phyloP scores from a whole-genome alignment of 2,888 invertebrate genomes.

The Idaea straminata region DNA sequence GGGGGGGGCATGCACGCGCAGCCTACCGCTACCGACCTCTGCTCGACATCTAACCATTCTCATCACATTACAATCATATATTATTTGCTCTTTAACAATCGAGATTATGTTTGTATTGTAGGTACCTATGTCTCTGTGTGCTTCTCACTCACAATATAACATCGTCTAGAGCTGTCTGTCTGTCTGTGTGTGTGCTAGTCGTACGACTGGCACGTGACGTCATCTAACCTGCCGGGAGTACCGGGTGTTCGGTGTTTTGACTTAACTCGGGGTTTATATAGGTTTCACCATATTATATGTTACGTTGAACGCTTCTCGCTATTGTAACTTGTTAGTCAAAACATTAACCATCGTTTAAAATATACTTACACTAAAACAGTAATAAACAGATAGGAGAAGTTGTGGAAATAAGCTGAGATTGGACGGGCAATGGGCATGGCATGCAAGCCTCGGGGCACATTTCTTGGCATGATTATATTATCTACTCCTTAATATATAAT shows the following conservation, averaged over 20 bases:
- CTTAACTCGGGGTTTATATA: conserved; percentile 12
- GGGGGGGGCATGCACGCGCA: conserved; percentile 13
- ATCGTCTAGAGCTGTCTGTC: conserved; percentile 51
- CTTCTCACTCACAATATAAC: conserved; percentile 51
- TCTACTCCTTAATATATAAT: conserved; percentile 31
- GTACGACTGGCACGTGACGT: conserved; percentile 32
- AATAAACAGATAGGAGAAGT: conserved; percentile 33
- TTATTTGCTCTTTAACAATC: conserved; percentile 36
- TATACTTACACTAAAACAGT: conserved; percentile 23
- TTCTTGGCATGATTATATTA: conserved; percentile 50
- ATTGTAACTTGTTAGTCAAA: conserved; percentile 30
- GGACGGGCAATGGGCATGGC: conserved; percentile 76
- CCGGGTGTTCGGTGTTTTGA: conserved; percentile 46
- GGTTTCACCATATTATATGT: conserved; percentile 15
- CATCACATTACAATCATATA: conserved; percentile 35
- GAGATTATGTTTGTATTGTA: conserved; percentile 24
- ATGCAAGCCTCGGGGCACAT: conserved; percentile 45
- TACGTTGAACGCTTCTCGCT: conserved; percentile 19
- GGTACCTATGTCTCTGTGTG: conserved; percentile 32
- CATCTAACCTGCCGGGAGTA: conserved; percentile 13
- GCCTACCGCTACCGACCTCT: conserved; percentile 12
- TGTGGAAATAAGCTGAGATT: conserved; percentile 76
- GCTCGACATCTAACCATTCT: conserved; percentile 36
- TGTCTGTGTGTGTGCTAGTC: conserved; percentile 48
- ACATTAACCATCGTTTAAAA: conserved; percentile 36